Evolutionary conservation across 1,140 invertebrate species (phyloP), one percentile per base, ranked within the genome.

Genomic region (Whitmania pigra): DNA sequence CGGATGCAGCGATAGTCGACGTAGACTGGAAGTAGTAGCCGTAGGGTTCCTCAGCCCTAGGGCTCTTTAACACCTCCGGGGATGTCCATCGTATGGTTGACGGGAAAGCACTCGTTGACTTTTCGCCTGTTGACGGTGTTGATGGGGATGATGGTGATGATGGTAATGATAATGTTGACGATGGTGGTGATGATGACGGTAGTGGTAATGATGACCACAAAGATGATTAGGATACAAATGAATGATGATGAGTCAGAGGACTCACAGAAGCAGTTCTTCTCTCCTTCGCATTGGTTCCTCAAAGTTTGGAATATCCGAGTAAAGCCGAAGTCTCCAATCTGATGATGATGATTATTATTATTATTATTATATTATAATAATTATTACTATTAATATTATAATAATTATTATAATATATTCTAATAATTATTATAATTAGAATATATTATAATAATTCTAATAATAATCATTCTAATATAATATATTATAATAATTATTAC

Each of bases 221-320:
- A 9, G 20, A 63, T 25, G 18, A 63, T 63, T 1, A 63, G 11
- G 18, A 63, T 63, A 25, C 9, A 63, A n/a, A 63, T 63, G 29
- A 15, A n/a, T n/a, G n/a, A n/a, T n/a, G n/a, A n/a, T n/a, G n/a
- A n/a, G n/a, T n/a, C n/a, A n/a, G 3, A 63, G 2, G 25, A 63
- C 80, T 77, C 77, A 80, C 80, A 81, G 70, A 76, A 78, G 67
- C 80, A 81, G 55, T 78, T 78, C 55, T 74, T 68, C 36, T 73
- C 29, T 75, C 78, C 78, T 15, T 76, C 73, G 22, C 73, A 74
- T 29, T 72, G 31, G 15, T 72, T 55, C 27, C 73, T 69, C 27
- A 74, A 43, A 15, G 43, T 43, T 68, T 74, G 73, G 49, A 72
- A 63, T 22, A 74, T n/a, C 55, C 60, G 72, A 15, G 71, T 72